Evolutionary conservation across 92 coral and sea anemone species (phyloP).

Genomic region (Epizoanthus rinbou): DNA sequence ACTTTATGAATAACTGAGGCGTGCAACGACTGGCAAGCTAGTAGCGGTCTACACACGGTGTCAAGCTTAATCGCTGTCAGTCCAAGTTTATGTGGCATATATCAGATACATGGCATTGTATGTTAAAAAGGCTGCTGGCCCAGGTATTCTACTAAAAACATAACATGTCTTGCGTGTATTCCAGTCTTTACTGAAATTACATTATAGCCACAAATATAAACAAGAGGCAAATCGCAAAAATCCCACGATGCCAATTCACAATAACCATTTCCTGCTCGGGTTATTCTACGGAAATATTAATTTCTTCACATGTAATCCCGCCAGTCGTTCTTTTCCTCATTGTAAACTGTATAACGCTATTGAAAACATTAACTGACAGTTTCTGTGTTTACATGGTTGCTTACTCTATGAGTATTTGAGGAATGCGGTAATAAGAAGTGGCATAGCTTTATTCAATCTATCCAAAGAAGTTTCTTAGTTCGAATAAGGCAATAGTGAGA

Average conservation of each 20-base stretch:
- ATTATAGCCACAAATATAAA: not conserved
- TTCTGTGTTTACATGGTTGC: conserved; percentile 7
- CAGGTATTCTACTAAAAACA: too few species aligned
- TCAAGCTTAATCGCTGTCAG: conserved; percentile 14
- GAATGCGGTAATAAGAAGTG: conserved; percentile 1
- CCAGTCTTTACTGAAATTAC: not conserved
- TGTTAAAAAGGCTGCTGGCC: too few species aligned
- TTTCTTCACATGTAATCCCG: conserved; percentile 8
- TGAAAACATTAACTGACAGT: not conserved
- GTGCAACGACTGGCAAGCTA: not conserved
- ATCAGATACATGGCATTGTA: not conserved
- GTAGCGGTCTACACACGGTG: not conserved
- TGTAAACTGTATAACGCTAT: not conserved
- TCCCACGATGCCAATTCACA: not conserved
- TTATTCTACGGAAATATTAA: conserved; percentile 30
- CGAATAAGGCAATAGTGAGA: too few species aligned
- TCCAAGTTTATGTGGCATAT: not conserved
- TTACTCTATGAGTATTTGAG: conserved; percentile 20
- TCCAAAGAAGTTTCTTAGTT: too few species aligned
- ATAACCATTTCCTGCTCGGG: conserved; percentile 33
- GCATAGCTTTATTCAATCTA: conserved; percentile 3
- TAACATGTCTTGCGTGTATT: not conserved
- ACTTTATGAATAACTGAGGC: conserved; percentile 20
- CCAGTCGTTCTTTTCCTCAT: not conserved
- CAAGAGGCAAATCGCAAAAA: not conserved